A percentile compares a stretch with the other conserved stretches of the same genome.
Conservation (phyloP, 2,113 vertebrate species). For the Sphaerodactylus townsendi region DNA sequence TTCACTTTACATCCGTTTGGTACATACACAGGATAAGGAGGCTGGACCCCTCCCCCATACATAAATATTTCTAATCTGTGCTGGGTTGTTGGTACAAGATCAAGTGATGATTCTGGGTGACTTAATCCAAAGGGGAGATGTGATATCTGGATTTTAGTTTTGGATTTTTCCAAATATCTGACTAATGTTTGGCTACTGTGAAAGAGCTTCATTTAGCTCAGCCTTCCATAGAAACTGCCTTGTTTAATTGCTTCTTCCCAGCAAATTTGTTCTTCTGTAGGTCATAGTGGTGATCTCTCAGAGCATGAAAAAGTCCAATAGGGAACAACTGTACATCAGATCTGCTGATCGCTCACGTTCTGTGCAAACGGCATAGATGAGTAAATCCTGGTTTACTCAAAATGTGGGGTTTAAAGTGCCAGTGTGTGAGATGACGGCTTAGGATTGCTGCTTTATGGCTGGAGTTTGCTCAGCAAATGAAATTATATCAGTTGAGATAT, state of each 20-base stretch:
- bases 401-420: neutral
- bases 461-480: neutral
- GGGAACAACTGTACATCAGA: neutral
- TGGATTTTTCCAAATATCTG: neutral
- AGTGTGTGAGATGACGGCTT: neutral
- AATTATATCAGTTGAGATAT: neutral
- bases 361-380: neutral
- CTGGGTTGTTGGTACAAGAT: neutral
- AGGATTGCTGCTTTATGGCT: neutral
- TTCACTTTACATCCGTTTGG: neutral
- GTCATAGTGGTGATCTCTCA: slow-evolving; percentile 5
- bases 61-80: neutral
- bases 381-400: neutral
- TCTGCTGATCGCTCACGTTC: neutral
- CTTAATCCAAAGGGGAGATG: neutral
- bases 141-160: neutral
- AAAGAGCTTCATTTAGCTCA: neutral
- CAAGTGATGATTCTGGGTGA: neutral
- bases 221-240: neutral
- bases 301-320: slow-evolving; percentile 8
- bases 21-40: neutral
- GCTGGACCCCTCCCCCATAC: neutral
- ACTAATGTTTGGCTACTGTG: neutral
- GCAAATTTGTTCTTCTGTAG: neutral
- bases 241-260: neutral